A percentile compares a stretch with the other conserved stretches of the same genome.
Conservation (phyloP, 2,888 invertebrate species). For the Hydriomena furcata region DNA sequence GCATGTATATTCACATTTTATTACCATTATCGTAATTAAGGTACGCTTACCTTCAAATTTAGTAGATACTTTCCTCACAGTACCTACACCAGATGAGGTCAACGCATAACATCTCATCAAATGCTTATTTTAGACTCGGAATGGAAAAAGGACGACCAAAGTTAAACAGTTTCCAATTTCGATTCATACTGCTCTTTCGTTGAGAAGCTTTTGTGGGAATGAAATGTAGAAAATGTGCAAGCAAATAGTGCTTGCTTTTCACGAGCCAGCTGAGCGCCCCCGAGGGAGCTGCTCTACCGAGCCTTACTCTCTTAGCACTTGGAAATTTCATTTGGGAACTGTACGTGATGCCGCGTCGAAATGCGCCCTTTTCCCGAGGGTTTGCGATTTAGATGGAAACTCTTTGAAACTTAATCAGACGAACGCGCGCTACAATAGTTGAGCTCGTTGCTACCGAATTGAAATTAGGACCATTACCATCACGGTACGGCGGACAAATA, state of each 20-base stretch:
- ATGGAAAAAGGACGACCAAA: constrained; percentile 17
- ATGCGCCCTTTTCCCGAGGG: constrained; percentile 64
- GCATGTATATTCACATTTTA: constrained; percentile 28
- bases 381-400: constrained; percentile 58
- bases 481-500: constrained; percentile 57
- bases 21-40: constrained; percentile 7
- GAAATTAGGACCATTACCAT: constrained; percentile 67
- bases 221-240: constrained; percentile 51
- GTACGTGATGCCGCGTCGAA: constrained; percentile 73
- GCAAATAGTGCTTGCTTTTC: constrained; percentile 53
- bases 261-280: constrained; percentile 47
- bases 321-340: constrained; percentile 74
- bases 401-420: constrained; percentile 64
- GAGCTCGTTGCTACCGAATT: constrained; percentile 67
- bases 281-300: constrained; percentile 45
- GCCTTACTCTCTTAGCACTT: constrained; percentile 60
- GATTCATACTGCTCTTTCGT: constrained; percentile 40
- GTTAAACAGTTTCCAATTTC: constrained; percentile 38
- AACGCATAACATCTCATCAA: constrained; percentile 1
- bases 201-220: constrained; percentile 40
- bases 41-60: constrained; percentile 5
- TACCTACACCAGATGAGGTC: constrained; percentile 2
- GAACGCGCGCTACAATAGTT: constrained; percentile 56
- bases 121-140: constrained; percentile 2
- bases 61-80: constrained; percentile 1